Percentiles rank a stretch among this genome's conserved stretches.
phyloP scores from a whole-genome alignment of 1,140 invertebrate species.

The Drosophila orena region DNA sequence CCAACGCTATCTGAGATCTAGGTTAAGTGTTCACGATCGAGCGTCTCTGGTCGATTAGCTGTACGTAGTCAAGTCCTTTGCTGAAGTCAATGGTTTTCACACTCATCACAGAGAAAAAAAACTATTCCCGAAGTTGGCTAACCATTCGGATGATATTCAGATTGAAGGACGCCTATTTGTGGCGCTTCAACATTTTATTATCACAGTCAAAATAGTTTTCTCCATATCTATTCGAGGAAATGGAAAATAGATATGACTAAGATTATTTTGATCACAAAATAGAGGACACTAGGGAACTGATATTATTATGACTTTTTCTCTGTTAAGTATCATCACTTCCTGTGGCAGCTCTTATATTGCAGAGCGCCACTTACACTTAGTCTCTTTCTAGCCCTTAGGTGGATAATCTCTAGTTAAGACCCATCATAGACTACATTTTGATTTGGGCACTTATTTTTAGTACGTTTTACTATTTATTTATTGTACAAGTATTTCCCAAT shows the following conservation, averaged over 20 bases:
- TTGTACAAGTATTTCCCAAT: slow-evolving; percentile 55
- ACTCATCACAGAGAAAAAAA: slow-evolving; percentile 31
- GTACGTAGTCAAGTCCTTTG: slow-evolving; percentile 70
- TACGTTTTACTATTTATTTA: slow-evolving; percentile 71
- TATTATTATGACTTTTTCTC: slow-evolving; percentile 12
- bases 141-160: background rate
- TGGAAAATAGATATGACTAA: slow-evolving; percentile 1
- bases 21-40: slow-evolving; percentile 74
- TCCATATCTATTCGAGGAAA: background rate
- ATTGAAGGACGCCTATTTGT: background rate
- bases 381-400: slow-evolving; percentile 51
- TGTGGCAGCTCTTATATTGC: slow-evolving; percentile 27
- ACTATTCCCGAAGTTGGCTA: background rate
- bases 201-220: slow-evolving; percentile 3
- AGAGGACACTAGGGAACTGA: slow-evolving; percentile 16
- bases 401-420: slow-evolving; percentile 57
- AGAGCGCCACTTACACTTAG: slow-evolving; percentile 46
- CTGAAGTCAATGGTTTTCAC: slow-evolving; percentile 61
- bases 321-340: slow-evolving; percentile 35
- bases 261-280: slow-evolving; percentile 7
- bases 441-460: slow-evolving; percentile 56
- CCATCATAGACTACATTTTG: slow-evolving; percentile 40
- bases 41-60: slow-evolving; percentile 74
- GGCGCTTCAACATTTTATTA: background rate
- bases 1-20: slow-evolving; percentile 76